phyloP scores from a whole-genome alignment of 2,797 vertebrate genomes.

The Sphenopsis melanotis region DNA sequence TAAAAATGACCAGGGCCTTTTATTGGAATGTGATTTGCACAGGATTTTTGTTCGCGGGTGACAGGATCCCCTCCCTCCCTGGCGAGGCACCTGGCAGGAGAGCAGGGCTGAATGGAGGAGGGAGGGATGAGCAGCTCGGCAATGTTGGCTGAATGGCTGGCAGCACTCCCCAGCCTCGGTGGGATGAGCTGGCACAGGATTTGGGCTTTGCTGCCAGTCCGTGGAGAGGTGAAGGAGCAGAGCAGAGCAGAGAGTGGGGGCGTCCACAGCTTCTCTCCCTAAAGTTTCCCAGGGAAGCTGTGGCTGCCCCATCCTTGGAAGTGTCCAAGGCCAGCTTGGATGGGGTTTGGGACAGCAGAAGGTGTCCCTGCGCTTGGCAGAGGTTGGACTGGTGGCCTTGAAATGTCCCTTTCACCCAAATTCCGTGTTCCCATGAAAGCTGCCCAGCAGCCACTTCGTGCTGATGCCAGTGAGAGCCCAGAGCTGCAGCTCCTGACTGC shows the following conservation, averaged over 20 bases:
- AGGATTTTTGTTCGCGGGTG: slow-evolving; percentile 39
- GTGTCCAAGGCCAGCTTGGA: neutral
- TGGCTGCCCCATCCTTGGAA: neutral
- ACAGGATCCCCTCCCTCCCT: slow-evolving; percentile 58
- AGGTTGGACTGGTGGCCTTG: neutral
- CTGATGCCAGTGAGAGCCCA: fast-evolving
- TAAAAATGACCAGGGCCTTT: slow-evolving; percentile 48
- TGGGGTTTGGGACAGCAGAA: fast-evolving
- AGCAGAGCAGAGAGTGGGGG: neutral
- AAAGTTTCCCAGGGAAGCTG: neutral
- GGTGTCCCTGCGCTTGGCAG: fast-evolving
- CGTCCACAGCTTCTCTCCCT: neutral
- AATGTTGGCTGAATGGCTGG: neutral
- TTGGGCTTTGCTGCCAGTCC: neutral
- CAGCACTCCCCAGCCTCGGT: neutral
- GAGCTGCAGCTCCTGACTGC: neutral
- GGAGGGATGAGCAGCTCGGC: neutral
- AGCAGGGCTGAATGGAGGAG: slow-evolving; percentile 3
- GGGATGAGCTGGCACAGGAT: neutral
- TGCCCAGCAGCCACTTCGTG: neutral
- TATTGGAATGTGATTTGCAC: slow-evolving; percentile 53
- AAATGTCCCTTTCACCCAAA: neutral
- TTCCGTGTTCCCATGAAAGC: neutral
- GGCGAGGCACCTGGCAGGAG: slow-evolving; percentile 44
- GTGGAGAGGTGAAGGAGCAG: neutral